Evolutionary conservation across 2,888 invertebrate species (phyloP), one percentile per base, ranked within the genome.

Genomic region (Lapara coniferarum): DNA sequence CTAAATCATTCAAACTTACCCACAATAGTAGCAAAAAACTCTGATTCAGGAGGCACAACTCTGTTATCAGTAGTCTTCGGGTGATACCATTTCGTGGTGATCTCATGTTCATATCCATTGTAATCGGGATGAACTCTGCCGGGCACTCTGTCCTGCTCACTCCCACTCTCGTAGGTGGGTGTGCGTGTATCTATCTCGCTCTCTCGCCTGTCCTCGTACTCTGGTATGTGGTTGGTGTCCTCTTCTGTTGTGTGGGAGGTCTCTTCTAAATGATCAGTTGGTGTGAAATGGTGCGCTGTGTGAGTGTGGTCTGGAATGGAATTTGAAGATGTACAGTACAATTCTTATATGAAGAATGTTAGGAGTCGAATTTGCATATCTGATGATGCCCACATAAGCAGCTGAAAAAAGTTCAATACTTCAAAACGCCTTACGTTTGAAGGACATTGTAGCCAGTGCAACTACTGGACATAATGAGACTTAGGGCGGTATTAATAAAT

Each of bases 21-120:
- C 77, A 93, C 91, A 76, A 93, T 89, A 76, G 93, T 93, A 52
- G 93, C 93, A 71, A 91, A 92, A 80, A 93, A 93, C 73, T 93
- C 93, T 0, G 93, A 93, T 70, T 93, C 93, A 0, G 92, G 93
- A 0, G 92, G 92, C 2, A 92, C 92, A 2, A 93, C 92, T 69
- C 92, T 85, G 70, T 90, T 92, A 70, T 93, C 93, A 0, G 93
- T 92, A 0, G 91, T 87, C 77, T 93, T 93, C 13, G 93, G 93
- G 69, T 91, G 89, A 71, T 92, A 92, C 91, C 92, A 92, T 71
- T 92, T 93, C 0, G 93, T 93, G 0, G 93, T 93, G 3, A 90
- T 89, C 71, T 93, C 91, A 58, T 85, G 85, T 56, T 88, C 90
- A 55, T 89, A 92, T 7, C 90, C 91, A n/a, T 92, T 92, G 71